Conservation (phyloP, 2,797 vertebrate species). For the Mormyrops attenuatus region DNA sequence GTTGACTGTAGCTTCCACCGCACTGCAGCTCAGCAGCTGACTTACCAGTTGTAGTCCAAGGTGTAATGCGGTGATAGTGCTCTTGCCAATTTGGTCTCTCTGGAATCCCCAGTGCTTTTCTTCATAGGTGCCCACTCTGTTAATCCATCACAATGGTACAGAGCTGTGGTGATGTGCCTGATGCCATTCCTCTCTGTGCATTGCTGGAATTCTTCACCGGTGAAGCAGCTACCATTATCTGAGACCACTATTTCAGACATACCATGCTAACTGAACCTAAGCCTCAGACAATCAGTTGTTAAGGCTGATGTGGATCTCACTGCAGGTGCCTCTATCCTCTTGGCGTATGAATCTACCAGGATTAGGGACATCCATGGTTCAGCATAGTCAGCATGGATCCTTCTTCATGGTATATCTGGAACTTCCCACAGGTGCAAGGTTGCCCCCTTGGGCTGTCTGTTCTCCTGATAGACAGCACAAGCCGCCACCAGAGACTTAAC, state of each 20-base stretch:
- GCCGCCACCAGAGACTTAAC: too few relatives aligned
- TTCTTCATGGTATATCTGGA: too few relatives aligned
- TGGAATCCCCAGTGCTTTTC: background rate
- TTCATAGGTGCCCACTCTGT: background rate
- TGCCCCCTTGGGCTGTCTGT: too few relatives aligned
- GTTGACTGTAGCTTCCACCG: background rate
- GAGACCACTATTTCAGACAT: background rate
- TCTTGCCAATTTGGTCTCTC: background rate
- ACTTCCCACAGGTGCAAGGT: too few relatives aligned
- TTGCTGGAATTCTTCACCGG: background rate
- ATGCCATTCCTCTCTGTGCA: background rate
- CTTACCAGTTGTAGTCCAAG: background rate
- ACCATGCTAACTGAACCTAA: background rate
- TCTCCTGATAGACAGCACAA: too few relatives aligned
- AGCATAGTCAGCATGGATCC: too few relatives aligned
- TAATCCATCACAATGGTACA: background rate
- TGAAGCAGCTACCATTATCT: background rate
- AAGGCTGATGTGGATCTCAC: background rate
- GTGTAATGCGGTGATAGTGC: background rate
- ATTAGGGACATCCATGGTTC: too few relatives aligned
- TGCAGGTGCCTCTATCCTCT: background rate
- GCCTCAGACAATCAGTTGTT: background rate
- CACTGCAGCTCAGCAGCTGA: background rate
- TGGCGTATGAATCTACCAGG: too few relatives aligned
- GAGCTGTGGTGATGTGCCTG: background rate